phyloP scores from a whole-genome alignment of 2,888 invertebrate species.

The Leucoma salicis region DNA sequence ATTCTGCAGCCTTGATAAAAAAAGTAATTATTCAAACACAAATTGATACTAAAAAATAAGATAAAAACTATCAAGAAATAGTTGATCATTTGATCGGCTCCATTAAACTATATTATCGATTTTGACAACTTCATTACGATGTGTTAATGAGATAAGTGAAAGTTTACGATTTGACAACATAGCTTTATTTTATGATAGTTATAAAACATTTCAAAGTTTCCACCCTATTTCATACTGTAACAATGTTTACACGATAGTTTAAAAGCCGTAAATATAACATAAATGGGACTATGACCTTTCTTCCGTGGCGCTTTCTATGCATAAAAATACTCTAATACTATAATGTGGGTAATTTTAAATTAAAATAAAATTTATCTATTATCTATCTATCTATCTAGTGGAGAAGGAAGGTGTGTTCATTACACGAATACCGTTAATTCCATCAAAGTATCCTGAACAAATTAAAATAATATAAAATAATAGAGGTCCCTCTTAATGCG shows the following conservation, averaged over 20 bases:
- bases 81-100: slow-evolving; percentile 33
- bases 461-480: too few species aligned
- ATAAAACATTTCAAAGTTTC: slow-evolving; percentile 47
- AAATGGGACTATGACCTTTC: slow-evolving; percentile 19
- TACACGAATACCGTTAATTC: too few species aligned
- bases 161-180: slow-evolving; percentile 68
- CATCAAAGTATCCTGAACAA: too few species aligned
- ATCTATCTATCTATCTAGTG: too few species aligned
- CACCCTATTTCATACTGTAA: slow-evolving; percentile 35
- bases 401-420: too few species aligned
- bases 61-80: slow-evolving; percentile 23
- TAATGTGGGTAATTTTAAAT: too few species aligned
- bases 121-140: slow-evolving; percentile 48
- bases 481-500: too few species aligned
- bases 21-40: slow-evolving; percentile 6
- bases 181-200: slow-evolving; percentile 55
- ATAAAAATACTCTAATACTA: too few species aligned
- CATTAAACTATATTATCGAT: slow-evolving; percentile 50
- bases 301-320: background rate
- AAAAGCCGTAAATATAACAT: slow-evolving; percentile 24
- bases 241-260: slow-evolving; percentile 23
- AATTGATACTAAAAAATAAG: slow-evolving; percentile 5
- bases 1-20: slow-evolving; percentile 13
- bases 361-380: too few species aligned
- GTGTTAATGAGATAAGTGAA: slow-evolving; percentile 65